phyloP scores from a whole-genome alignment of 2,888 invertebrate genomes.

The Eurytoma adleriae region DNA sequence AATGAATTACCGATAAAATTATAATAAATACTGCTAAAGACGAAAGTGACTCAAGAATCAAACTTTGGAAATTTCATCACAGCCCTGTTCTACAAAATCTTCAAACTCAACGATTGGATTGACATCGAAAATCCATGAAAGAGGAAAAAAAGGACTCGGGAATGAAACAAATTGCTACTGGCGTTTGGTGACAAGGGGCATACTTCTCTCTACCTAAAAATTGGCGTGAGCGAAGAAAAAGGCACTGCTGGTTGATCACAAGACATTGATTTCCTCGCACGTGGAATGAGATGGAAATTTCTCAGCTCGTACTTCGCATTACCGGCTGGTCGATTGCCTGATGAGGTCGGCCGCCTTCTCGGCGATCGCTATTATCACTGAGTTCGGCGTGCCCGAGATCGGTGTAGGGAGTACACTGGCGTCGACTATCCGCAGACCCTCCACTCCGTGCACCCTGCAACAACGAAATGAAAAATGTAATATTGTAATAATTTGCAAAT shows the following conservation, averaged over 20 bases:
- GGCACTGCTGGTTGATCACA: too few species aligned
- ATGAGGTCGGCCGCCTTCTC: conserved; percentile 82
- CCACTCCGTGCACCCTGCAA: conserved; percentile 82
- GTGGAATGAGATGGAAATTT: background rate
- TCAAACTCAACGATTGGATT: background rate
- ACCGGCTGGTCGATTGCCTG: conserved; percentile 1
- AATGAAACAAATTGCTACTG: too few species aligned
- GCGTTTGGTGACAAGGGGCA: too few species aligned
- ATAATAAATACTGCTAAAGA: too few species aligned
- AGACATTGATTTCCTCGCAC: background rate
- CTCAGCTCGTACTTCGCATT: background rate
- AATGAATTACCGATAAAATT: too few species aligned
- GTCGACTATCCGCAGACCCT: conserved; percentile 85
- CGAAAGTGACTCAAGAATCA: too few species aligned
- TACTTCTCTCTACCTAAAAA: too few species aligned
- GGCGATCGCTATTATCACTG: conserved; percentile 82
- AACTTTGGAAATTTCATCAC: background rate
- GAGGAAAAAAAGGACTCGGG: too few species aligned
- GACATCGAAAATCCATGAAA: too few species aligned
- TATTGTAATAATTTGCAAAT: too few species aligned
- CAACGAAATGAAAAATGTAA: conserved; percentile 18
- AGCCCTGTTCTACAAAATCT: background rate
- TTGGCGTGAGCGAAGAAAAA: too few species aligned
- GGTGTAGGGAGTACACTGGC: conserved; percentile 89
- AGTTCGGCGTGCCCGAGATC: conserved; percentile 86